A percentile compares a stretch with the other conserved stretches of the same genome.
Evolutionary conservation across 1,140 invertebrate species (phyloP).

Genomic region (Drosophila fuyamai): DNA sequence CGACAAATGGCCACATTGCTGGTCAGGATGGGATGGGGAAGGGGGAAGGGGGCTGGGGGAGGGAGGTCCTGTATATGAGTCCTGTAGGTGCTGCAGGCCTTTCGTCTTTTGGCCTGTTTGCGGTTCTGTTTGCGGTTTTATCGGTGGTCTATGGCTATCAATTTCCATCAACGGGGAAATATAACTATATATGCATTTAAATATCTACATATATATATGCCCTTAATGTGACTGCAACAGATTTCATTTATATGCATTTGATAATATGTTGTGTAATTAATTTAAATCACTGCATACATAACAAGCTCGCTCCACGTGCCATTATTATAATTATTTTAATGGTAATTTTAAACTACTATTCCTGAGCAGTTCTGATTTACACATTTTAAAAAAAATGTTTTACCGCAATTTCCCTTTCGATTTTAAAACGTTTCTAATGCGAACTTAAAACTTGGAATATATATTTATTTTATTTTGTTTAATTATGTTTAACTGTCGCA

Average conservation of each 20-base stretch:
- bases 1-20: slow-evolving; percentile 48
- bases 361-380: slow-evolving; percentile 6
- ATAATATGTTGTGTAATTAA: slow-evolving; percentile 61
- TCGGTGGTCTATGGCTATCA: slow-evolving; percentile 60
- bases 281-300: slow-evolving; percentile 55
- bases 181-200: slow-evolving; percentile 1
- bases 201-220: background rate
- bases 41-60: background rate
- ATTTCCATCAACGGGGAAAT: slow-evolving; percentile 41
- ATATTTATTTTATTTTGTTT: slow-evolving; percentile 1
- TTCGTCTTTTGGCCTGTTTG: slow-evolving; percentile 72
- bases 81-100: slow-evolving; percentile 16
- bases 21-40: background rate
- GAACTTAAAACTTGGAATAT: background rate
- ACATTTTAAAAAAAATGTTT: background rate
- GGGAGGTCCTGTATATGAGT: slow-evolving; percentile 6
- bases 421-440: background rate
- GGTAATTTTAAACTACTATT: slow-evolving; percentile 12
- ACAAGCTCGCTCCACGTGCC: background rate
- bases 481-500: slow-evolving; percentile 41
- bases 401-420: background rate
- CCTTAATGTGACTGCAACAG: slow-evolving; percentile 33
- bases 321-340: slow-evolving; percentile 33
- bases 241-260: slow-evolving; percentile 59
- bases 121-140: slow-evolving; percentile 45